These are phyloP conservation scores for Epizoanthus illoricatus DNA, from an alignment of 92 coral and sea anemone species.

Conservation along the genomic window DNA sequence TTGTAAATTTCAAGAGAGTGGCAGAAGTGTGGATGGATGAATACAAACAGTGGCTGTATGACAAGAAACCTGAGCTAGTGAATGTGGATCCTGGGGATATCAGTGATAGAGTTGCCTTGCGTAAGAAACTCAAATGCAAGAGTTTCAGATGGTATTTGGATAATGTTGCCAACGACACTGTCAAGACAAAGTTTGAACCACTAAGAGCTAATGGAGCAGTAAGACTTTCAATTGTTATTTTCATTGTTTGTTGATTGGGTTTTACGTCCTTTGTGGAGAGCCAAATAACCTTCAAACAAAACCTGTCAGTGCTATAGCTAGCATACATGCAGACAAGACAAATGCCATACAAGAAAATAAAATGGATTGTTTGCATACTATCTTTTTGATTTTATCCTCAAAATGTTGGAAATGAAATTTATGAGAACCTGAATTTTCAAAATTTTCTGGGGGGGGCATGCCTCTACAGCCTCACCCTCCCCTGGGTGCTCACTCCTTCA, in stretches of 20 bases:
- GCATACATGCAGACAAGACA: too few relatives aligned
- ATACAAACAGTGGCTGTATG: constrained; percentile 94
- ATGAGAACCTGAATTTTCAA: too few relatives aligned
- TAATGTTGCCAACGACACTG: constrained; percentile 98
- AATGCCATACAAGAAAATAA: too few relatives aligned
- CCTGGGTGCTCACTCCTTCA: too few relatives aligned
- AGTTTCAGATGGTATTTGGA: constrained; percentile 95
- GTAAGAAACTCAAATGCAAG: constrained; percentile 85
- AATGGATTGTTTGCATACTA: too few relatives aligned
- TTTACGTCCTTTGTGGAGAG: background rate
- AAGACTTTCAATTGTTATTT: constrained; percentile 34
- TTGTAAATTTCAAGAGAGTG: constrained; percentile 87
- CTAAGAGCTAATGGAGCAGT: constrained; percentile 85
- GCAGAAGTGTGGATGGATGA: constrained; percentile 99
- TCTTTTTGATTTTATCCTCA: too few relatives aligned
- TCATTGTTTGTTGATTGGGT: background rate
- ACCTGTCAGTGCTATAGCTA: too few relatives aligned
- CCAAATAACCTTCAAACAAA: background rate
- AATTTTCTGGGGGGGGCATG: too few relatives aligned
- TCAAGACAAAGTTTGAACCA: constrained; percentile 80
- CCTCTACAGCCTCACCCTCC: too few relatives aligned
- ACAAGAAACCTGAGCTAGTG: constrained; percentile 82
- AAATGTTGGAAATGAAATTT: too few relatives aligned
- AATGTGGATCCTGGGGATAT: constrained; percentile 87
- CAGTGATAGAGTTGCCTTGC: constrained; percentile 84